Base-by-base conservation (phyloP, 2,113 vertebrate genomes). In the Perccottus glenii region DNA sequence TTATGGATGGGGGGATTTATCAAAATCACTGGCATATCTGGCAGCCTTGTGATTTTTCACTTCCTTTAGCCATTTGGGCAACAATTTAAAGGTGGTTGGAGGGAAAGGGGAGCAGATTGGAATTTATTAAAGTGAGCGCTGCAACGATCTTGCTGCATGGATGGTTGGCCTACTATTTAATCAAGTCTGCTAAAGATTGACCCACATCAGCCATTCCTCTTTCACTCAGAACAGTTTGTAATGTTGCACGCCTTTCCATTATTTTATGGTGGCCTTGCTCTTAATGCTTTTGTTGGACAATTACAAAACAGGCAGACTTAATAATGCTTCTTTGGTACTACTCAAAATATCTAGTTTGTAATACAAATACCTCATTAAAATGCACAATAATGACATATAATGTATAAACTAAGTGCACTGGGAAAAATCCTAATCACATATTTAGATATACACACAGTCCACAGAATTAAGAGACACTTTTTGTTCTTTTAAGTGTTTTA, bases 1-100 rank as follows among this genome's bases (percentile, higher is more conserved):
- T 48, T 75, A 87, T 77, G 89, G 89, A 91, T 90, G 85, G 84
- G 83, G 78, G 88, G 90, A 90, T 91, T 83, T 60, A 90, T 93
- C 90, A 91, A 82, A 88, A 84, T 85, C 73, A 58, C 64, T 1
- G 69, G 61, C 15, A 40, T 77, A 62, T 76, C 76, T 87, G 81
- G 74, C 80, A 87, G 70, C 45, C 60, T 65, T 78, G 65, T 53
- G 75, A 80, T 82, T 86, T 81, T 70, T 75, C 71, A 35, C 65
- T 84, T 83, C 60, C 82, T 83, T 75, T 64, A 57, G 48, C 70
- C 58, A 60, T 85, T 85, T 80, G 33, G 27, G 63, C 55, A 66
- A 3, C 27, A 67, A 85, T 81, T 73, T 50, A 75, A 70, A 67
- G 63, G 62, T 67, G 59, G 58, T 78, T 77, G 40, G 50, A 69